phyloP scores from a whole-genome alignment of 2,113 vertebrate genomes.

The Paraplagusia blochii region DNA sequence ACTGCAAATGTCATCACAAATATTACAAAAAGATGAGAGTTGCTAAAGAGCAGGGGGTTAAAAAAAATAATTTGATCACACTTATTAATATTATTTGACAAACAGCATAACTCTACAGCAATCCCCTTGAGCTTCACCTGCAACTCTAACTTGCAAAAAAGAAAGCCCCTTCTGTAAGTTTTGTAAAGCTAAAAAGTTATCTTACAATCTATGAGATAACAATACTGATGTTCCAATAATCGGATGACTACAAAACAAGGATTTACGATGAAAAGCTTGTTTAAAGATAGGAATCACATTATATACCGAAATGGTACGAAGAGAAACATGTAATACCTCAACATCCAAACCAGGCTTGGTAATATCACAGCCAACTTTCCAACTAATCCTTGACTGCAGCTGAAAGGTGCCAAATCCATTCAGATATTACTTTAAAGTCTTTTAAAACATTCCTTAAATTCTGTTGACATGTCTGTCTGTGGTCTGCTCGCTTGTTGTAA shows the following conservation, averaged over 20 bases:
- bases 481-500: constrained; percentile 14
- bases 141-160: too few relatives aligned
- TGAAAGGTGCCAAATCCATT: constrained; percentile 28
- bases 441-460: constrained; percentile 43
- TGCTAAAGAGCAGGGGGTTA: too few relatives aligned
- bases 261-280: constrained; percentile 10
- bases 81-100: too few relatives aligned
- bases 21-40: too few relatives aligned
- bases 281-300: constrained; percentile 38
- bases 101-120: too few relatives aligned
- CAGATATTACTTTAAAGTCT: constrained; percentile 17
- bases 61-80: too few relatives aligned
- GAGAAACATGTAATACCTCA: constrained; percentile 1
- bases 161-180: too few relatives aligned
- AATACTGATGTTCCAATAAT: constrained; percentile 19
- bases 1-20: too few relatives aligned
- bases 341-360: constrained; percentile 5
- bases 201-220: too few relatives aligned
- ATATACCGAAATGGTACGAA: constrained; percentile 30
- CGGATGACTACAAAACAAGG: constrained; percentile 16
- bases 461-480: constrained; percentile 31
- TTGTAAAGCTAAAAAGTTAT: too few relatives aligned
- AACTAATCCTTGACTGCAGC: constrained; percentile 13
- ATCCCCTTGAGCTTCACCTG: too few relatives aligned
- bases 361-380: constrained; percentile 27